Evolutionary conservation across 1,140 invertebrate species (phyloP), one percentile per base, ranked within the genome.

Genomic region (Harlomillsia oculata): DNA sequence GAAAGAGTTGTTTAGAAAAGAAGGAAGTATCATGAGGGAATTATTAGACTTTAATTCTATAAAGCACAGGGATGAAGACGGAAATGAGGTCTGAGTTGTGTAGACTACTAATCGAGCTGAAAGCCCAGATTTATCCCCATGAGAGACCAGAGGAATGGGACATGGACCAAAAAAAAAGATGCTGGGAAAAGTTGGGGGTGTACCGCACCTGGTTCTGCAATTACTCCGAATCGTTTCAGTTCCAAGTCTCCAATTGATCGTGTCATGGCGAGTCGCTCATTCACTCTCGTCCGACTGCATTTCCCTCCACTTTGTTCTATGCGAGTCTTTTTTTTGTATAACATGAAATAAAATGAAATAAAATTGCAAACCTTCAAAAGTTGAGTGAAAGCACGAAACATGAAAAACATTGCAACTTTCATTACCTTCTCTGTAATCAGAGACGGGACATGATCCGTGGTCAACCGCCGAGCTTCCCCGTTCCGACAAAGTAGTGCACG

Each of bases 191-290:
- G n/a, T 5, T 39, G 5, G 16, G 39, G 23, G 23, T 18, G n/a
- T n/a, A n/a, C n/a, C n/a, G n/a, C 39, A 44, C 43, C 43, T 32
- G 78, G 77, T 18, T 72, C 60, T 23, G 76, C 72, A 34, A 68
- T 76, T 1, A 80, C 78, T 39, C 78, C 78, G 69, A 64, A 76
- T 5, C 64, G 66, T 64, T 79, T 79, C 29, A 80, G 68, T 34
- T 78, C 77, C 6, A 76, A 61, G 66, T 80, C 78, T 8, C 78
- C 78, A 6, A 80, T 69, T 66, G 77, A 78, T n/a, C 78, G 63
- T 4, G 76, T 78, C 78, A 79, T 80, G 11, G 72, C 72, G 3
- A 80, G 67, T 28, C 73, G 62, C 8, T 75, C 75, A 67, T 78
- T 78, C 4, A 63, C 63, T 29, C 63, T 26, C 11, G 23, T 39